phyloP scores from a whole-genome alignment of 2,888 invertebrate species.

The Corbicula japonica region DNA sequence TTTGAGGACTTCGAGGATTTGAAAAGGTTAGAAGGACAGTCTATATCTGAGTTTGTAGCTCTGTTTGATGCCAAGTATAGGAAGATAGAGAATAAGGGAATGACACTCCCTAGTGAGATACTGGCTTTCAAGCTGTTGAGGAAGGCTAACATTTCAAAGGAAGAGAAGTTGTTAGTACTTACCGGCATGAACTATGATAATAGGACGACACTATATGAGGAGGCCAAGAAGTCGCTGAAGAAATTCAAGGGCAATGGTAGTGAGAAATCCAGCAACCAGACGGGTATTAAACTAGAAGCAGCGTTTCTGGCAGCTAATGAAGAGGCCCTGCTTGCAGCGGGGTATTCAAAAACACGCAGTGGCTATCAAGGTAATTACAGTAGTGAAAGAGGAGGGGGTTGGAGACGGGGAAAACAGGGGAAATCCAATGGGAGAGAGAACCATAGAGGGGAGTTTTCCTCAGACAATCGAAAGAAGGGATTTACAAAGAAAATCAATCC shows the following conservation, averaged over 20 bases:
- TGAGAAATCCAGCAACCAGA: not conserved
- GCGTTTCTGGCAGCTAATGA: slow-evolving; percentile 13
- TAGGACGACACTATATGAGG: slow-evolving; percentile 48
- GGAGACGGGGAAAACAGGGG: no score
- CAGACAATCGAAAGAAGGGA: no score
- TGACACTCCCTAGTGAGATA: slow-evolving; percentile 7
- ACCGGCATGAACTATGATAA: slow-evolving; percentile 59
- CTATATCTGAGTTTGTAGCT: slow-evolving; percentile 46
- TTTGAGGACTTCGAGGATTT: no score
- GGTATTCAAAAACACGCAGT: not conserved
- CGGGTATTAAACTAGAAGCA: slow-evolving; percentile 12
- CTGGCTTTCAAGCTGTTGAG: slow-evolving; percentile 19
- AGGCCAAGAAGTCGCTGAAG: slow-evolving; percentile 47
- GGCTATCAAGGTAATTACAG: not conserved
- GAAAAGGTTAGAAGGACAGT: slow-evolving; percentile 39
- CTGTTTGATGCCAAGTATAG: slow-evolving; percentile 51
- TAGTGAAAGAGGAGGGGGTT: not conserved
- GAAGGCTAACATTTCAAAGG: slow-evolving; percentile 20
- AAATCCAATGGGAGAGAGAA: not conserved
- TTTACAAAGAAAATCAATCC: no score
- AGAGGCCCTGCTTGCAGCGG: no score
- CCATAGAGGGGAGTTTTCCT: not conserved
- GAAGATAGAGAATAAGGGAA: slow-evolving; percentile 59
- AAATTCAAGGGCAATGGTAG: slow-evolving; percentile 34
- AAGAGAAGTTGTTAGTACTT: slow-evolving; percentile 46